Base-by-base conservation (phyloP, 1,140 invertebrate genomes). In the Polypedilum pembai region DNA sequence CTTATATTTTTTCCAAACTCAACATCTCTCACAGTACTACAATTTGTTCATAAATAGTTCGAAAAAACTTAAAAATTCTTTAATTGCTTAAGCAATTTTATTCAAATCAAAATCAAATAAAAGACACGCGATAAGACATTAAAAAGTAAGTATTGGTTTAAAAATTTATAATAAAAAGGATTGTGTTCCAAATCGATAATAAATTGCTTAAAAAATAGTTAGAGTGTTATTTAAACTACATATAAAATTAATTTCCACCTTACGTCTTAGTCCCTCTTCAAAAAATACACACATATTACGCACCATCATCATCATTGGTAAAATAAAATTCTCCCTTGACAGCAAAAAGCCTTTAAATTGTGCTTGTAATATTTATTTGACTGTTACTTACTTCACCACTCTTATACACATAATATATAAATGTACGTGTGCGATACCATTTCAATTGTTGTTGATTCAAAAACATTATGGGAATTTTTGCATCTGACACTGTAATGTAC, bases 401-500 rank as follows among this genome's bases (percentile, higher is more conserved):
- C 20, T 69, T 69, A 7, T 66, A 66, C 18, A 18, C 18, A 18
- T 66, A 20, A 69, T 56, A 10, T 69, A 20, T 69, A 20, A 10
- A 69, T 20, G 17, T 18, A 21, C 20, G 65, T 33, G 45, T 56
- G 45, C 45, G 45, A 56, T 56, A 56, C 45, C 17, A 69, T 69
- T 69, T 69, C 65, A 69, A 18, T 69, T 69, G 65, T 18, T 20
- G 65, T 69, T 18, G 17, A 18, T 18, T 20, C 18, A 8, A 21
- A 69, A 18, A 69, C 65, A 69, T 69, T 69, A 69, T 69, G 65
- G 65, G 65, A 69, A 69, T 69, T 69, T 69, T 69, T 18, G 20
- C 65, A 69, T 18, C 65, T 69, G 65, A 69, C 45, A 4, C 12
- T 12, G n/a, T 56, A n/a, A 56, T n/a, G 45, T 12, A n/a, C 45